Evolutionary conservation across 2,797 vertebrate genomes (phyloP), one percentile per base, ranked within the genome.

Genomic region (Loris lydekkerianus): DNA sequence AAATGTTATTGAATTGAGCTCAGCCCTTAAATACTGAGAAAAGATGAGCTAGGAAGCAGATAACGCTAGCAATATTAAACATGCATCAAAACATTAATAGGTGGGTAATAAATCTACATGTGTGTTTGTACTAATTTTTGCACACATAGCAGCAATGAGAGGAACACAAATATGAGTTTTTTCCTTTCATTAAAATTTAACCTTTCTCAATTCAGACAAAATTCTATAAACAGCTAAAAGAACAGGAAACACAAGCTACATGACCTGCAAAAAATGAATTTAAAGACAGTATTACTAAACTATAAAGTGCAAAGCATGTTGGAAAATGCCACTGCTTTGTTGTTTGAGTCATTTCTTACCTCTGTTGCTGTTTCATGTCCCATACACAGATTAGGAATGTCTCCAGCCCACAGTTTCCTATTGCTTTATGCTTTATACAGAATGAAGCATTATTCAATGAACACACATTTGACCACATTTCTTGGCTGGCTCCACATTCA

Each of bases 351-450:
- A 87, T 85, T 94, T 92, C 29, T 89, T 96, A 21, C 43, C 56
- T 75, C 27, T 94, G 18, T 91, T 88, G 34, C 80, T 93, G 14
- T 83, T 49, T 92, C 92, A 92, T 97, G 81, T 87, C 75, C 43
- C 67, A 93, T 77, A 65, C n/a, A 76, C 10, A 96, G 53, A 63
- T 95, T 94, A 96, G 80, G 88, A 96, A 97, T 96, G 87, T 96
- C 86, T 81, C 85, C 65, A 92, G 11, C 14, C 82, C 63, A 82
- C 27, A 93, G 77, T 95, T 97, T 89, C 95, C 87, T 82, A 95
- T 72, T 91, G 60, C 11, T 97, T 76, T 56, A 23, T 93, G 34
- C 0, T 6, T 93, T 92, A 93, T 3, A 96, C 89, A 92, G 14
- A 97, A 10, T 63, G 31, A 92, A 91, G 70, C 8, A 75, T 81